Conservation (phyloP, 2,113 vertebrate genomes). For the Patagioenas fasciata region DNA sequence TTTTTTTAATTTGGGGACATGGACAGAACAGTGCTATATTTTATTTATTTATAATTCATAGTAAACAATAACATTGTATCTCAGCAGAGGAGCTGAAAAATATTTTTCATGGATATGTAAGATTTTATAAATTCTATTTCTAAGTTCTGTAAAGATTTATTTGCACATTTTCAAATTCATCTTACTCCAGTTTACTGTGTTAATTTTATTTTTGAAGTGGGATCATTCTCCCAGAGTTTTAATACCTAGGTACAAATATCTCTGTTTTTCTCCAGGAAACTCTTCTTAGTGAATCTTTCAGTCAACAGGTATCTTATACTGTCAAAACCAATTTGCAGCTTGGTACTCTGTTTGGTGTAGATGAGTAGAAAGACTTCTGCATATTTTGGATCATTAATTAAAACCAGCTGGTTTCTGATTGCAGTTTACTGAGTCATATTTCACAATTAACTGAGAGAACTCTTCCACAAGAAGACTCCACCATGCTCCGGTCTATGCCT, state of each 20-base stretch:
- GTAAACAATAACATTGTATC: background rate
- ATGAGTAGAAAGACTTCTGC: background rate
- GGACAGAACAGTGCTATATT: background rate
- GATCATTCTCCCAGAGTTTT: background rate
- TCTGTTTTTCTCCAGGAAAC: background rate
- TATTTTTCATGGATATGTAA: background rate
- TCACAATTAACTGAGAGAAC: background rate
- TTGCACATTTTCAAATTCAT: background rate
- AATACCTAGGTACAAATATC: background rate
- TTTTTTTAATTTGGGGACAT: background rate
- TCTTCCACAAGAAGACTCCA: background rate
- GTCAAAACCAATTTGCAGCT: background rate
- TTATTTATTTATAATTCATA: background rate
- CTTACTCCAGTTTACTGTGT: background rate
- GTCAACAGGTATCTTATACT: background rate
- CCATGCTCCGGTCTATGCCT: background rate
- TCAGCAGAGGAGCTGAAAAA: background rate
- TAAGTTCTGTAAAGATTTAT: background rate
- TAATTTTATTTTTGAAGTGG: background rate
- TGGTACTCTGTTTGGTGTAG: background rate
- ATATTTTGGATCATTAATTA: background rate
- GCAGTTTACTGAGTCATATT: background rate
- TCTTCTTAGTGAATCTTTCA: background rate
- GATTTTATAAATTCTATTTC: background rate
- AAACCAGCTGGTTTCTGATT: background rate